Evolutionary conservation across 2,113 vertebrate genomes (phyloP), one percentile per base, ranked within the genome.

Genomic region (Prietella phreatophila): DNA sequence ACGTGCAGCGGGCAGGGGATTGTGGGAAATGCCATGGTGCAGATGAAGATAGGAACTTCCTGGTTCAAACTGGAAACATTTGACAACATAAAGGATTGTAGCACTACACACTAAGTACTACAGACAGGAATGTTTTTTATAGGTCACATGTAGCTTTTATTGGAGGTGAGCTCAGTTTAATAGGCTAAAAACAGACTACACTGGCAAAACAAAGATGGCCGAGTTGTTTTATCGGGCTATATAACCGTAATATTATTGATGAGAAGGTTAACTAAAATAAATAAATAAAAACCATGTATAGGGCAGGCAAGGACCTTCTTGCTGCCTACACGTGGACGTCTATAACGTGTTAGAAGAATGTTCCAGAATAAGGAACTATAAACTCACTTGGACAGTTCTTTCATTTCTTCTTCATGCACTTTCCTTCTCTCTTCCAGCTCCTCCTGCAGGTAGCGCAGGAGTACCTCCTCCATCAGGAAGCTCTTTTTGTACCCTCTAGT

Each of bases 31-130:
- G 97, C 97, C 96, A 97, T 97, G 75, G 97, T 97, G 87, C 97
- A 98, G 80, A 98, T 96, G 9, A 99, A 98, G 94, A 99, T 97
- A 90, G 98, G 98, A 92, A 98, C 97, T 92, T 97, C 97, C 95
- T 97, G 96, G 93, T 97, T 98, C 92, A 99, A 92, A 92, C 97
- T 99, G 91, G 36, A 88, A 90, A 47, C 76, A 55, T 27, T 63
- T 65, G 11, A 71, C 25, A 9, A 20, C 14, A 61, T 47, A 67
- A 30, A 69, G 17, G 30, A 84, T 2, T 53, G 39, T 25, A 42
- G 13, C 20, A 61, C 39, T 11, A 60, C 22, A 61, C 36, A 33
- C 50, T 20, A 10, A 6, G 22, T 25, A 50, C 22, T 25, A 27
- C 39, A 76, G 39, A 10, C 39, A 50, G 14, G 73, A 76, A 50